phyloP scores from a whole-genome alignment of 2,113 vertebrate species.

The Serilophus lunatus region DNA sequence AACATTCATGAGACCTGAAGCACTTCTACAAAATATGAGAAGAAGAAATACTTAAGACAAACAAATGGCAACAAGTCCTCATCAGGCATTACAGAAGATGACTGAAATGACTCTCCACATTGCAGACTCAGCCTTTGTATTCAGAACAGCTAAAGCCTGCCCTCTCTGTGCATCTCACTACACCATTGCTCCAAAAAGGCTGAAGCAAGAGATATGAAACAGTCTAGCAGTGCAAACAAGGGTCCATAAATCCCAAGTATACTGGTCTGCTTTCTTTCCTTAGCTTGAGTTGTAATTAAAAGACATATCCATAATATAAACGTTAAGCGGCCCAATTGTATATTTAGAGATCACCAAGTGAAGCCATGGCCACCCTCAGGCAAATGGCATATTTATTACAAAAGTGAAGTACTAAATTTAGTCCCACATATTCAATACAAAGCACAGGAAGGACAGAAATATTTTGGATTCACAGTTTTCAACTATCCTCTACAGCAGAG shows the following conservation, averaged over 20 bases:
- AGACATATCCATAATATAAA: background rate
- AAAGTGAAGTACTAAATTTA: background rate
- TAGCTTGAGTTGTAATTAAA: background rate
- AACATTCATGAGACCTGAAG: background rate
- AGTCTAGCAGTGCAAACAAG: background rate
- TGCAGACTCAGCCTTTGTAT: background rate
- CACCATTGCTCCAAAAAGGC: no score
- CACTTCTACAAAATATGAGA: background rate
- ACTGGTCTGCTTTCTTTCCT: background rate
- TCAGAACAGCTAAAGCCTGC: background rate
- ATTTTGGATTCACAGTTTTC: background rate
- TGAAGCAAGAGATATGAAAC: background rate
- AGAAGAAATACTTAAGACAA: background rate
- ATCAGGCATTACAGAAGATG: background rate
- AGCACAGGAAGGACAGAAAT: background rate
- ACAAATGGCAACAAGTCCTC: background rate
- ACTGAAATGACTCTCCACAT: background rate
- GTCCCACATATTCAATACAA: background rate
- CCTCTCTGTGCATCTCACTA: no score
- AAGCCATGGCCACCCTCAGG: background rate
- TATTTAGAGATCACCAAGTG: background rate
- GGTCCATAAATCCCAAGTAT: background rate
- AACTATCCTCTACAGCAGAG: background rate
- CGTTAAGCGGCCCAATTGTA: background rate
- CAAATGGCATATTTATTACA: background rate